Conservation (phyloP, 2,113 vertebrate genomes). For the Rhinopomastus cyanomelas region DNA sequence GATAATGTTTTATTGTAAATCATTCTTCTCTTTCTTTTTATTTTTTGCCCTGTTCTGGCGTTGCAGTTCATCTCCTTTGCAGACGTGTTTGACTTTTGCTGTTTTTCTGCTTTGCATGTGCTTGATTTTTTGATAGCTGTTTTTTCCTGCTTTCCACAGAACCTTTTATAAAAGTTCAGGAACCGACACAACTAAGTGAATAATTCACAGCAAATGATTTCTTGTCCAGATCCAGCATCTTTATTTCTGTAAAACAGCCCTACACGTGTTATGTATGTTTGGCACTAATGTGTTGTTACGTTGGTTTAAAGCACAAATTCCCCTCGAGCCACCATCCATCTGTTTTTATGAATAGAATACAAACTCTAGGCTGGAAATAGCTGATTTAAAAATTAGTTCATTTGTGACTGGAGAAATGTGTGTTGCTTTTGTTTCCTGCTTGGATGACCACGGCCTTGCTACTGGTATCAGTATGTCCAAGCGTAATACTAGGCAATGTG, state of each 20-base stretch:
- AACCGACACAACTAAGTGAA: not conserved
- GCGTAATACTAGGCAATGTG: not conserved
- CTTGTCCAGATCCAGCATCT: not conserved
- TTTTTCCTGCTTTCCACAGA: not conserved
- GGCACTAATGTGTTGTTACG: slow-evolving; percentile 27
- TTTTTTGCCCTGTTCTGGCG: slow-evolving; percentile 44
- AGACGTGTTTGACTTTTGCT: slow-evolving; percentile 60
- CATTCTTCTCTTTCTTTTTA: slow-evolving; percentile 64
- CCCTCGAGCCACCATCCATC: not conserved
- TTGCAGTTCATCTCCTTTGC: slow-evolving; percentile 50
- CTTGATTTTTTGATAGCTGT: not conserved
- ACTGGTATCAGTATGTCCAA: not conserved
- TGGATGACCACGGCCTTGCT: not conserved
- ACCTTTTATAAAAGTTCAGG: not conserved
- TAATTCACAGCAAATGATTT: slow-evolving; percentile 30
- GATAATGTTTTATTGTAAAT: slow-evolving; percentile 54
- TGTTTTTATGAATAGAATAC: slow-evolving; percentile 8
- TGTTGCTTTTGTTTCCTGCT: not conserved
- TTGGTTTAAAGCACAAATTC: slow-evolving; percentile 7
- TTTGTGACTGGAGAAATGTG: not conserved
- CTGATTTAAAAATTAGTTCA: not conserved
- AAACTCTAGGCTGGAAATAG: not conserved
- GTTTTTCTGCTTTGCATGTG: slow-evolving; percentile 49
- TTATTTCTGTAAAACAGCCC: slow-evolving; percentile 1
- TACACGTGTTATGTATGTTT: not conserved